These are phyloP conservation scores for Gadus chalcogrammus DNA, from an alignment of 2,113 vertebrate species.

Conservation along the genomic window DNA sequence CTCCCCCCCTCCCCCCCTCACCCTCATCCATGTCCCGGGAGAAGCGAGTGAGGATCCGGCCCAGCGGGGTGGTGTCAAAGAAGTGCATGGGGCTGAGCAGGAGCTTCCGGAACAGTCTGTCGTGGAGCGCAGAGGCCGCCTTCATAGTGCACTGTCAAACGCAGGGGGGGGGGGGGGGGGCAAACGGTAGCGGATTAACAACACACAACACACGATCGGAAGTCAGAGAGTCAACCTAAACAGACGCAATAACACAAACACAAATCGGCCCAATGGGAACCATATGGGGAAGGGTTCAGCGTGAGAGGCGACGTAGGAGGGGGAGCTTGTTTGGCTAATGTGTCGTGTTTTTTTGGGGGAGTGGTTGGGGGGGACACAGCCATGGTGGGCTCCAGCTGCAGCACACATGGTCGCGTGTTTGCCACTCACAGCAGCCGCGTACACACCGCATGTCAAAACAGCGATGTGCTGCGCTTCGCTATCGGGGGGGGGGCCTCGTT, in stretches of 20 bases:
- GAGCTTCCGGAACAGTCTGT: conserved; percentile 73
- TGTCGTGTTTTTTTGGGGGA: background rate
- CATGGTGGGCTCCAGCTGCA: conserved; percentile 2
- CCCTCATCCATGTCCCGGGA: conserved; percentile 83
- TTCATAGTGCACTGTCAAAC: conserved; percentile 72
- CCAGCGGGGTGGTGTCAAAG: conserved; percentile 80
- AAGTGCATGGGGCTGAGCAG: conserved; percentile 76
- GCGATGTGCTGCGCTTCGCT: conserved; percentile 14
- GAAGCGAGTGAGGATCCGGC: conserved; percentile 80
- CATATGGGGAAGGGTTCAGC: conserved; percentile 32
- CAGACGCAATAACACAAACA: conserved; percentile 9
- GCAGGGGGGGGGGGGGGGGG: conserved; percentile 18
- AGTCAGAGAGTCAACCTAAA: background rate
- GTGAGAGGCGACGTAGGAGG: conserved; percentile 4
- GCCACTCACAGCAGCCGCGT: background rate
- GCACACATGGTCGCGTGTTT: background rate
- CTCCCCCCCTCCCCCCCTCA: conserved; percentile 47
- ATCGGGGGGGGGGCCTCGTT: background rate
- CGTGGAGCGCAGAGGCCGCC: conserved; percentile 75
- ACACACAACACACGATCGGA: conserved; percentile 31
- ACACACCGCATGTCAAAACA: conserved; percentile 24
- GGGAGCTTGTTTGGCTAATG: conserved; percentile 12
- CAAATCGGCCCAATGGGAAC: conserved; percentile 22
- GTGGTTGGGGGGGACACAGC: background rate
- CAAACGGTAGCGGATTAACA: conserved; percentile 35